Evolutionary conservation across 2,888 invertebrate species (phyloP), one percentile per base, ranked within the genome.

Genomic region (Eledone cirrhosa): DNA sequence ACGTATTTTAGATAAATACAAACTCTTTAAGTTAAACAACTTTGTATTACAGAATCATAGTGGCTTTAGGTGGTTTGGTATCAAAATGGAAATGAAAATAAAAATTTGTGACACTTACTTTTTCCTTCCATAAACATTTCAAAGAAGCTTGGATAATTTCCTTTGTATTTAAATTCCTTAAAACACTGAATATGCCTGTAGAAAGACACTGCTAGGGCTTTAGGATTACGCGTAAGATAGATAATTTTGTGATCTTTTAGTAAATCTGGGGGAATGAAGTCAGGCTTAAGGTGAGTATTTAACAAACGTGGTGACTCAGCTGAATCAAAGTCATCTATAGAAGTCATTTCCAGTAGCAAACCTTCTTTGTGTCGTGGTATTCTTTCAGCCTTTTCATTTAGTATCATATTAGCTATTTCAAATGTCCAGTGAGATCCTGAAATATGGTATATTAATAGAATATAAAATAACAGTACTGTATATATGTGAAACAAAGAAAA

Each of bases 391-490:
- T 80, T 78, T 0, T 80, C 80, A n/a, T 69, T 77, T 22, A 82
- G 77, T 53, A 83, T 65, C 83, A 83, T 83, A 69, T 81, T 82
- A 4, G 77, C 78, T 19, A 83, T 80, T 47, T 83, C 83, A 82
- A 81, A 83, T 0, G 82, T 80, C 83, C 83, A 83, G 75, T 83
- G 83, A 8, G 83, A 82, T 27, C 83, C 83, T 82, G 29, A 72
- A 41, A 41, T 72, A 22, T 31, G 31, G 19, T 31, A 72, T n/a
- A 41, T 31, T 31, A 72, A n/a, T 7, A 69, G n/a, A n/a, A n/a
- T n/a, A n/a, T n/a, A n/a, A n/a, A n/a, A n/a, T n/a, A n/a, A n/a
- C n/a, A n/a, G n/a, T n/a, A n/a, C n/a, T n/a, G n/a, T n/a, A n/a
- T n/a, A n/a, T n/a, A n/a, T n/a, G n/a, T n/a, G n/a, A n/a, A n/a